Base-by-base conservation (phyloP, 2,797 vertebrate genomes). In the Cichlasoma orientale region DNA sequence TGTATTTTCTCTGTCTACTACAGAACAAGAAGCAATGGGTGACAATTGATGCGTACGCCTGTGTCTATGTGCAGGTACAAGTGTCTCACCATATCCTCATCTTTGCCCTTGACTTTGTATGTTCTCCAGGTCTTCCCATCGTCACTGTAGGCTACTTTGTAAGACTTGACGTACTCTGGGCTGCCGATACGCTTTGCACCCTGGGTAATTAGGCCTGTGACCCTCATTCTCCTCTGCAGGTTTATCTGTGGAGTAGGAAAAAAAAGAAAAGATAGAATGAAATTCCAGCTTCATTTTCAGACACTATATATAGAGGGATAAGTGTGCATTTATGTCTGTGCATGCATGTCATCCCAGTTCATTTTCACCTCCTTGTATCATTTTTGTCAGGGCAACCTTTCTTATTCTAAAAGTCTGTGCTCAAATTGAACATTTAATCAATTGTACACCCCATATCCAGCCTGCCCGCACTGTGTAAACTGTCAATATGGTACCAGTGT, bases 121-220 rank as follows among this genome's bases (percentile, higher is more conserved):
- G 97, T 98, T 89, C 93, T 93, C 98, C 98, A 99, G 0, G 94
- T 96, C 93, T 99, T 99, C 58, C 98, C 97, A 53, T 99, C 97
- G 79, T 98, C 96, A 76, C 98, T 99, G 86, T 97, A 97, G 70
- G 98, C 98, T 88, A 99, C 97, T 96, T 99, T 99, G 92, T 99
- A 99, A 41, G 98, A 99, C 95, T 99, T 99, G 79, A 99, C 95
- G 4, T 99, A 99, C 94, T 99, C 98, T 13, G 98, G 97, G 83
- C 98, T 99, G 89, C 98, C 98, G 86, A 99, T 98, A 82, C 98
- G 97, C 92, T 99, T 99, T 89, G 98, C 98, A 90, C 98, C 98
- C 94, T 99, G 98, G 82, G 98, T 99, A 95, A 99, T 99, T 83
- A 99, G 96, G 84, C 98, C 98, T 2, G 98, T 99, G 86, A 99